Percentiles rank a stretch among this genome's conserved stretches.
Evolutionary conservation across 2,888 invertebrate genomes (phyloP).

Genomic region (Drosophila melanosoma): DNA sequence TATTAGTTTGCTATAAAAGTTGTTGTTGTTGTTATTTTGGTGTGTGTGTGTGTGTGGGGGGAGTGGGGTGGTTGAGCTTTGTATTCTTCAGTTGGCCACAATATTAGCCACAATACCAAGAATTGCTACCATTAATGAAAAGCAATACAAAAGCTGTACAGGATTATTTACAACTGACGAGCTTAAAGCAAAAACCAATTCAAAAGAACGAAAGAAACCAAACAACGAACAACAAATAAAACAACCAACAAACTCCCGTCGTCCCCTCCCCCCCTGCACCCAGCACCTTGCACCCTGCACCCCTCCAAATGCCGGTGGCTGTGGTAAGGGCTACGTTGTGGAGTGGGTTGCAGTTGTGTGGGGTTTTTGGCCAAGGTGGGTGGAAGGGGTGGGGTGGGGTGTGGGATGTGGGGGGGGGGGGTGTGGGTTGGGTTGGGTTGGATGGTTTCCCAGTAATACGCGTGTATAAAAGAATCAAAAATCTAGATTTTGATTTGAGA

Average conservation of each 20-base stretch:
- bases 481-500: slow-evolving; percentile 77
- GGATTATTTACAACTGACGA: slow-evolving; percentile 76
- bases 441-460: slow-evolving; percentile 53
- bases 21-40: no score
- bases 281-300: background rate
- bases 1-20: slow-evolving; percentile 20
- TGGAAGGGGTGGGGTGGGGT: background rate
- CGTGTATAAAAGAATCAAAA: slow-evolving; percentile 75
- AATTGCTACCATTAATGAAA: slow-evolving; percentile 49
- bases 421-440: background rate
- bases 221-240: slow-evolving; percentile 53
- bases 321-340: slow-evolving; percentile 22
- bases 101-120: slow-evolving; percentile 25
- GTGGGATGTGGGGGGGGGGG: background rate
- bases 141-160: slow-evolving; percentile 61
- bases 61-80: background rate
- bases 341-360: background rate
- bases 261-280: background rate
- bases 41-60: no score
- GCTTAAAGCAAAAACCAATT: slow-evolving; percentile 69
- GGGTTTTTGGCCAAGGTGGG: background rate
- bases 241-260: slow-evolving; percentile 23
- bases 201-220: slow-evolving; percentile 63
- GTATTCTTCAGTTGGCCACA: slow-evolving; percentile 37
- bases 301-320: slow-evolving; percentile 22